A percentile compares a stretch with the other conserved stretches of the same genome.
These are phyloP conservation scores for Haliclona indistincta DNA, from an alignment of 37 sponge, comb jelly and placozoan genomes.

Conservation along the genomic window DNA sequence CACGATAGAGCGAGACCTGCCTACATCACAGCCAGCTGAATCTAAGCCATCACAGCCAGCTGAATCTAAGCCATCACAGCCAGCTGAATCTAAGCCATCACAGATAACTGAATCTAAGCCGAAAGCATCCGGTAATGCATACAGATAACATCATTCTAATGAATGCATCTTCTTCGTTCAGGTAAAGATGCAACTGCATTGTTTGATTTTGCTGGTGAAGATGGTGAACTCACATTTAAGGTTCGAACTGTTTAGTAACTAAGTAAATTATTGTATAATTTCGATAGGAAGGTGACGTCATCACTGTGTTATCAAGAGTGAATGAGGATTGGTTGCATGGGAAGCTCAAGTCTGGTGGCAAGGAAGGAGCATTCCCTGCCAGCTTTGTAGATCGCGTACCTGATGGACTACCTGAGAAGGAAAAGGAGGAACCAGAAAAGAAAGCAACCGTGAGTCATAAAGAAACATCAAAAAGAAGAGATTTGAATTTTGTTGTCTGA, in stretches of 20 bases:
- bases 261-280: not conserved
- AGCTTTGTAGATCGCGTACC: constrained; percentile 49
- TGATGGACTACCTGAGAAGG: constrained; percentile 3
- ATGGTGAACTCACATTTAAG: constrained; percentile 82
- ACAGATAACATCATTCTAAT: too few species aligned
- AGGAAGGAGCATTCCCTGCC: constrained; percentile 52
- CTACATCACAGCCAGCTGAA: too few species aligned
- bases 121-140: too few species aligned
- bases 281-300: constrained; percentile 43
- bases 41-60: too few species aligned
- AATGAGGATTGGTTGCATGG: constrained; percentile 69
- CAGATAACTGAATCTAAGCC: too few species aligned
- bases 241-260: constrained; percentile 2
- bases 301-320: constrained; percentile 23
- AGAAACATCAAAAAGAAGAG: not conserved
- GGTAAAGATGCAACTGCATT: constrained; percentile 19
- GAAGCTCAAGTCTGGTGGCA: constrained; percentile 11
- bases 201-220: constrained; percentile 75
- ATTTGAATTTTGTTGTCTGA: not conserved
- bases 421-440: not conserved
- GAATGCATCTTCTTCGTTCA: too few species aligned
- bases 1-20: constrained; percentile 57
- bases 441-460: not conserved
- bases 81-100: too few species aligned
- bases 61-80: too few species aligned